Evolutionary conservation across 1,140 invertebrate genomes (phyloP), one percentile per base, ranked within the genome.

Genomic region (Aradophagus sp.): DNA sequence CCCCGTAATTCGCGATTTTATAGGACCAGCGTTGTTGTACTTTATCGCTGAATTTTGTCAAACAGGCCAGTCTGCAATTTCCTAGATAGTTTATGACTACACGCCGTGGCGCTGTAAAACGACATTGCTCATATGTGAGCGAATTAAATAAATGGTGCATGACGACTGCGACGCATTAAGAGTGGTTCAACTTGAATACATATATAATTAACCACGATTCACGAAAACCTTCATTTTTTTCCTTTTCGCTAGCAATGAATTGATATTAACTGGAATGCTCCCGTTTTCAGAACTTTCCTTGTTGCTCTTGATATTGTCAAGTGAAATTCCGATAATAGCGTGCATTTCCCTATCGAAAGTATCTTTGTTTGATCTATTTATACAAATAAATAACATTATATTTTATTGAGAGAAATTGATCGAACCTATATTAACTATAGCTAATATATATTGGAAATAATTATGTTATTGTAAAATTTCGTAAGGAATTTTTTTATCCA

Each of bases 61-160:
- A 48, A 50, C 38, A 50, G 17, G 14, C 27, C 27, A 50, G 36
- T 12, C 13, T 27, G 44, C 56, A 50, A 26, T 61, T 61, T 61
- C 35, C 36, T 48, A 38, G 42, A 48, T 50, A 61, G 27, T 61
- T 61, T 50, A 61, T 50, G 32, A 11, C 44, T 41, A 35, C 56
- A 42, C 10, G 12, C 44, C 14, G 35, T 35, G 8, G 26, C 29
- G 29, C 44, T 17, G 20, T 27, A 42, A 50, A 61, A 50, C 56
- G 12, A 61, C 36, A 34, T 50, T 20, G 56, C 36, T 50, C 44
- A 35, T 42, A 61, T 11, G 32, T 48, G 17, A 19, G 31, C 61
- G 20, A 55, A 48, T 66, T 66, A 66, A 66, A 56, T 66, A 56
- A 66, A 66, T 66, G 52, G 62, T 56, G 62, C 62, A 56, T 56